phyloP scores from a whole-genome alignment of 2,113 vertebrate genomes.

The Sturnus vulgaris region DNA sequence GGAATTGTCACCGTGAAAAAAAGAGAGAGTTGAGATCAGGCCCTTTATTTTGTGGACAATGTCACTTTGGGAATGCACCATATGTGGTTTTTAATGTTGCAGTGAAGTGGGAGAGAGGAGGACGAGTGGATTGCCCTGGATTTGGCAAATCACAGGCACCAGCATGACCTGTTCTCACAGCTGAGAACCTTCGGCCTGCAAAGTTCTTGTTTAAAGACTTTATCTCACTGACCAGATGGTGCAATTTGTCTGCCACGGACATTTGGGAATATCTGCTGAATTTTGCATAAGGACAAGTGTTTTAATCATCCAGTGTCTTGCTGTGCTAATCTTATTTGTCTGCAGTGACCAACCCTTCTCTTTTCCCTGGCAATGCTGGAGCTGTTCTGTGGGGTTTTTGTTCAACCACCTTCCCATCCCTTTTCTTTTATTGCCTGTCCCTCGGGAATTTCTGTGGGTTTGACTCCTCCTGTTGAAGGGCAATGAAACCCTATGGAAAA shows the following conservation, averaged over 20 bases:
- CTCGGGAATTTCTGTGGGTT: neutral
- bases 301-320: slow-evolving; percentile 16
- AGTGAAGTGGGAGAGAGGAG: neutral
- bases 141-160: neutral
- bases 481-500: neutral
- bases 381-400: neutral
- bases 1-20: neutral
- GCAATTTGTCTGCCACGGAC: slow-evolving; percentile 33
- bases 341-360: neutral
- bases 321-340: slow-evolving; percentile 35
- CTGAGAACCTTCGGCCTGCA: neutral
- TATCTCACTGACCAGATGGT: slow-evolving; percentile 64
- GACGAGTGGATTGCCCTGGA: neutral
- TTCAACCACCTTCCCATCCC: neutral
- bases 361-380: neutral
- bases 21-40: neutral
- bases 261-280: slow-evolving; percentile 48
- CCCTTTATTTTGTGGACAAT: neutral
- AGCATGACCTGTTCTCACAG: neutral
- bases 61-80: neutral
- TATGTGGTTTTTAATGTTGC: neutral
- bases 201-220: slow-evolving; percentile 41
- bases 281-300: slow-evolving; percentile 63
- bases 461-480: neutral
- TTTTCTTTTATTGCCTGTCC: neutral